Base-by-base conservation (phyloP, 1,140 invertebrate species). In the Episyrphus balteatus region DNA sequence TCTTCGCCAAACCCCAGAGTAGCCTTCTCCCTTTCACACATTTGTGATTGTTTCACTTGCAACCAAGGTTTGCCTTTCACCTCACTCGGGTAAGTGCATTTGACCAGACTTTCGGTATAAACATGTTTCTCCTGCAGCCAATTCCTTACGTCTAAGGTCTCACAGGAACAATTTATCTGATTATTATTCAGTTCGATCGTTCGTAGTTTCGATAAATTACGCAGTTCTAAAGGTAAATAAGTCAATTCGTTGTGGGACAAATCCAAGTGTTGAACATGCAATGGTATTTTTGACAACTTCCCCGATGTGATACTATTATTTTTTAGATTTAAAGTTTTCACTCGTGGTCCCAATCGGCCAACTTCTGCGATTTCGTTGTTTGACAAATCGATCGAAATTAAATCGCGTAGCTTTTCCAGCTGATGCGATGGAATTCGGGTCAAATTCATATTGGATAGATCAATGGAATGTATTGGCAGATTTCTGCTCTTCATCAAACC, bases 211-310 rank as follows among this genome's bases (percentile, higher is more conserved):
- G 53, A 53, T 52, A 81, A 65, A 56, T 71, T 66, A 31, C 52
- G 68, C 32, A 78, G 55, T 54, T 80, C 73, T 50, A 70, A 55
- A 9, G 79, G 78, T 47, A 80, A 65, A 60, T 75, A 59, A 48
- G 60, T 66, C 51, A 81, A 69, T 26, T 73, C 62, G 65, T 80
- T 81, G 51, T 76, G 70, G 48, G 76, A 74, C 63, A 81, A 68
- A 61, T 81, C 76, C 55, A 81, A 66, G 31, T 73, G 71, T 66
- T 76, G 73, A 50, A 81, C 61, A 57, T 76, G 74, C 51, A 64
- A 68, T n/a, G 79, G 78, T 56, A 81, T 57, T 52, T 71, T 64
- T 13, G 61, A 46, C 15, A 78, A 54, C 49, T 72, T 72, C 11
- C 73, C 57, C 15, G 65, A 68, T 52, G 71, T 70, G 47, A 81